Conservation (phyloP, 2,113 vertebrate species). For the Penelope pileata region DNA sequence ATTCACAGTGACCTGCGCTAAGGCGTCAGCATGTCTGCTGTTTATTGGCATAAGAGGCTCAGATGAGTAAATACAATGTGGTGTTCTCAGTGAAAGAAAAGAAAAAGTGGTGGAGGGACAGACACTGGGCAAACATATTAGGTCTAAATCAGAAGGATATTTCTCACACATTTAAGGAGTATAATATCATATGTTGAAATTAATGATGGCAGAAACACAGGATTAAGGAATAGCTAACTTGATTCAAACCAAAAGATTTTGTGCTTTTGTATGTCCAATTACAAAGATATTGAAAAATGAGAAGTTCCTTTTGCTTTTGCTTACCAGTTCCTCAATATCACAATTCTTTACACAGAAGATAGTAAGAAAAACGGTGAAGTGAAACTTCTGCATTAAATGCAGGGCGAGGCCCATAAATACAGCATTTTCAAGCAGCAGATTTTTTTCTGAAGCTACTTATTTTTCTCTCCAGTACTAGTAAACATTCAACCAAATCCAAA, state of each 20-base stretch:
- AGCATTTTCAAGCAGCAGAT: neutral
- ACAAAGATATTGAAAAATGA: neutral
- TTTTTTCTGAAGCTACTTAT: neutral
- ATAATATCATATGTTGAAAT: neutral
- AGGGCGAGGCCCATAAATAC: neutral
- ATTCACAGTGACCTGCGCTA: conserved; percentile 15
- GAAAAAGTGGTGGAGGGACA: neutral
- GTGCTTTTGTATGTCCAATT: neutral
- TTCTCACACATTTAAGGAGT: neutral
- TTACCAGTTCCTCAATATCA: neutral
- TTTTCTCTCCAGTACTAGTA: neutral
- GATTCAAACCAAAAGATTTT: neutral
- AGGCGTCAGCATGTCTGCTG: neutral
- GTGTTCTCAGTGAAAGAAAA: neutral
- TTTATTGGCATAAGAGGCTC: neutral
- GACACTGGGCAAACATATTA: neutral
- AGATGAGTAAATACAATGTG: conserved; percentile 11
- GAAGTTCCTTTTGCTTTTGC: neutral
- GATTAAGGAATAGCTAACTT: neutral
- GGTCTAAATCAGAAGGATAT: accelerated
- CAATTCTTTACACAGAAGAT: neutral
- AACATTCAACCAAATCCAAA: neutral
- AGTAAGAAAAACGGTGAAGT: neutral
- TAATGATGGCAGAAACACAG: neutral
- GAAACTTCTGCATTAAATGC: neutral